Evolutionary conservation across 2,888 invertebrate genomes (phyloP).

Genomic region (Ophioninae sp.): DNA sequence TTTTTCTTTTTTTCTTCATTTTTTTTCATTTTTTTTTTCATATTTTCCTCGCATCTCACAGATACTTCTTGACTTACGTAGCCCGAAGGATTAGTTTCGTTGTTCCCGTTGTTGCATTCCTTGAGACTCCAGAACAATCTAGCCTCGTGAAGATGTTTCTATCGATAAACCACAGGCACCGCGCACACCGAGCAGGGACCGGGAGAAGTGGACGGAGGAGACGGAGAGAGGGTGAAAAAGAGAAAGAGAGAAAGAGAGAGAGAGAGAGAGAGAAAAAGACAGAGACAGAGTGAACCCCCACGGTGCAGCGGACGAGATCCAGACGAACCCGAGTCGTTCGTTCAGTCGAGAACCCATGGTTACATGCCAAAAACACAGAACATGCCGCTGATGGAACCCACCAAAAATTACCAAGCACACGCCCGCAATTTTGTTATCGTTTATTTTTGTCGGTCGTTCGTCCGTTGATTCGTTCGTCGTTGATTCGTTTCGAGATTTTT

Average conservation of each 20-base stretch:
- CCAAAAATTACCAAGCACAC: slow-evolving; percentile 78
- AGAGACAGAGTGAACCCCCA: slow-evolving; percentile 68
- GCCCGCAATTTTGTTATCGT: slow-evolving; percentile 62
- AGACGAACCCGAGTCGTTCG: slow-evolving; percentile 75
- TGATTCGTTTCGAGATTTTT: neutral
- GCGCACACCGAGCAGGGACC: slow-evolving; percentile 36
- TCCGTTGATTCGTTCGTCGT: too few relatives aligned
- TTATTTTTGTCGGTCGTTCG: too few relatives aligned
- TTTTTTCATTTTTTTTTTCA: slow-evolving; percentile 26
- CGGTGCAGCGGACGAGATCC: slow-evolving; percentile 70
- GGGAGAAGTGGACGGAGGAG: slow-evolving; percentile 10
- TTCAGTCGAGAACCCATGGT: slow-evolving; percentile 76
- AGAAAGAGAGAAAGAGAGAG: slow-evolving; percentile 33
- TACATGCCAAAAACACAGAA: slow-evolving; percentile 81
- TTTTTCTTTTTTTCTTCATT: too few relatives aligned
- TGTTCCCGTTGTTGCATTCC: slow-evolving; percentile 76
- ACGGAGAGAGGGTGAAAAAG: neutral
- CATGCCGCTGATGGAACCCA: slow-evolving; percentile 79
- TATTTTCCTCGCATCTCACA: neutral
- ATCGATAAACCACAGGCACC: slow-evolving; percentile 79
- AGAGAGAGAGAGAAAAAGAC: slow-evolving; percentile 17
- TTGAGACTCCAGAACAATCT: slow-evolving; percentile 83
- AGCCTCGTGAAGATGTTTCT: slow-evolving; percentile 85
- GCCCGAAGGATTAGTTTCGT: slow-evolving; percentile 76
- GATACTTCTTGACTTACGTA: slow-evolving; percentile 76